A percentile compares a stretch with the other conserved stretches of the same genome.
Conservation (phyloP, 2,888 invertebrate species). For the Heliconius erato region DNA sequence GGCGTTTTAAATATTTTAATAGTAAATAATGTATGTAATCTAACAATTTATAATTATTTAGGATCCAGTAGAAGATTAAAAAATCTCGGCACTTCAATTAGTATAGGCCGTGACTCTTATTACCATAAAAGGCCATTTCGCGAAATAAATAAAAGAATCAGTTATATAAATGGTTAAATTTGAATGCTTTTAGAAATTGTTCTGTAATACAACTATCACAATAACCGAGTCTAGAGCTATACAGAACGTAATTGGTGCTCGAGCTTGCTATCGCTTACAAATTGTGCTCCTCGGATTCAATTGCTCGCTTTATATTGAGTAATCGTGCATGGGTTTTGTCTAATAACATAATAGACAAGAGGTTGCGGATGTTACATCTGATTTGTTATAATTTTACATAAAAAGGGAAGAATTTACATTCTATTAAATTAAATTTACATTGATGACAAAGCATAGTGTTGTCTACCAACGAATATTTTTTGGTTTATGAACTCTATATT, state of each 20-base stretch:
- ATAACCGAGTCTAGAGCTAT: conserved; percentile 43
- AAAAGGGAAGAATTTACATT: neutral
- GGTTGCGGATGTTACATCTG: conserved; percentile 22
- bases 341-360: conserved; percentile 44
- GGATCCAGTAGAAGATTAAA: neutral
- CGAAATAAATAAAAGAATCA: conserved; percentile 19
- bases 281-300: conserved; percentile 55
- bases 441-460: too few relatives aligned
- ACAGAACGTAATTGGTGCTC: conserved; percentile 56
- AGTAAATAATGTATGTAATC: too few relatives aligned
- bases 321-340: conserved; percentile 51
- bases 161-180: conserved; percentile 42
- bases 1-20: too few relatives aligned
- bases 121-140: conserved; percentile 19
- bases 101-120: conserved; percentile 6
- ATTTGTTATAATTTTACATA: conserved; percentile 5
- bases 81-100: conserved; percentile 18
- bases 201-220: conserved; percentile 51
- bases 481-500: neutral
- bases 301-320: conserved; percentile 52
- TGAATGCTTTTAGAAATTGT: conserved; percentile 45
- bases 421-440: too few relatives aligned
- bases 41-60: neutral
- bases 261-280: conserved; percentile 55
- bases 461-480: neutral